Evolutionary conservation across 2,113 vertebrate species (phyloP).

Genomic region (Chionomys nivalis): DNA sequence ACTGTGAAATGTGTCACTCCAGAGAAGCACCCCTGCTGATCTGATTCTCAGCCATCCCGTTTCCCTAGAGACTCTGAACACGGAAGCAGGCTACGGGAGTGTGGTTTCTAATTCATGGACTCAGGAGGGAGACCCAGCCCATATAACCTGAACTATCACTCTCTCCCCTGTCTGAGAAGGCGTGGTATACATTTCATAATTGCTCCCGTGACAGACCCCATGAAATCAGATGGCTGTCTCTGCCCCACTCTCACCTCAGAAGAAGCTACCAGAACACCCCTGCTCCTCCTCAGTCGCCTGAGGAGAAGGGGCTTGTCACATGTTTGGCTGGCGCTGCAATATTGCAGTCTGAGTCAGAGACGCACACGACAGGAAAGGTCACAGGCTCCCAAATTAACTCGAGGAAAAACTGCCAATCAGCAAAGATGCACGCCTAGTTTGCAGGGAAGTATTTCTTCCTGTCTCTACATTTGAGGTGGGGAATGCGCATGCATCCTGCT

Average conservation of each 20-base stretch:
- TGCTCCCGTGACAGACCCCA: background rate
- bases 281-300: slow-evolving; percentile 33
- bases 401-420: slow-evolving; percentile 45
- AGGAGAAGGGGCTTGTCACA: slow-evolving; percentile 61
- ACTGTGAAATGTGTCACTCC: background rate
- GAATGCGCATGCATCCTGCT: rapidly evolving
- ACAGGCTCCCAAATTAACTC: slow-evolving; percentile 73
- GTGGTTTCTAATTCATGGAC: background rate
- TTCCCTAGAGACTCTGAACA: slow-evolving; percentile 29
- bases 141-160: background rate
- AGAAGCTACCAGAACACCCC: slow-evolving; percentile 39
- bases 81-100: background rate
- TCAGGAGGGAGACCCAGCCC: too few relatives aligned
- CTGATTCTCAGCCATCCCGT: background rate
- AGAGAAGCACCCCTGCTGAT: background rate
- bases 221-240: background rate
- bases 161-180: background rate
- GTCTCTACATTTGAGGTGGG: background rate
- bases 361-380: slow-evolving; percentile 62
- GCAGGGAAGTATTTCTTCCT: background rate
- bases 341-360: slow-evolving; percentile 69
- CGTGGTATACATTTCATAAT: background rate
- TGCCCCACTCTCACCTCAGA: background rate
- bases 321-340: slow-evolving; percentile 43
- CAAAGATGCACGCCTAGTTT: background rate